phyloP scores from a whole-genome alignment of 2,797 vertebrate genomes.

The Mormyrus hasselquistii region DNA sequence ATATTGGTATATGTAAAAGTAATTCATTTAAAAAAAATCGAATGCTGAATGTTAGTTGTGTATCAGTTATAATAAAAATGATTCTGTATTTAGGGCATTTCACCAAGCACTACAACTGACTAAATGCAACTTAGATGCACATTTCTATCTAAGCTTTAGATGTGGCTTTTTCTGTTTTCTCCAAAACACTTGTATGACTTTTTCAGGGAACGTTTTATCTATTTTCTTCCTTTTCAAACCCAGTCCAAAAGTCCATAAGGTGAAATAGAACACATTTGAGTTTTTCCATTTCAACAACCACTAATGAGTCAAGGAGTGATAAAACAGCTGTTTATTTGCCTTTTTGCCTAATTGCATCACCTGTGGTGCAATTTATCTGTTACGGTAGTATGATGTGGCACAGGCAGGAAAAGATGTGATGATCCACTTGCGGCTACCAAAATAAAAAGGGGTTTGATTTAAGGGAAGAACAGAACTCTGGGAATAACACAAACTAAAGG shows the following conservation, averaged over 20 bases:
- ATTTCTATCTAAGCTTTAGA: not conserved
- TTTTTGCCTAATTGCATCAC: not conserved
- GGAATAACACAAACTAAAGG: not conserved
- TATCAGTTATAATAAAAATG: not conserved
- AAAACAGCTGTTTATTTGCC: not conserved
- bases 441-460: not conserved
- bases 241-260: not conserved
- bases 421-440: not conserved
- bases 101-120: not conserved
- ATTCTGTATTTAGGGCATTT: not conserved
- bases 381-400: no score
- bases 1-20: not conserved
- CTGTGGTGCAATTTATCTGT: no score
- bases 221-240: not conserved
- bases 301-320: not conserved
- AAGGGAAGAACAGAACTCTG: not conserved
- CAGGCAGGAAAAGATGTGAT: not conserved
- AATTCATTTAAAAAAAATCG: not conserved
- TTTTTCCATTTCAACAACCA: not conserved
- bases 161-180: not conserved
- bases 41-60: no score
- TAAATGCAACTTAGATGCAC: not conserved
- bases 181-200: not conserved
- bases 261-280: not conserved
- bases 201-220: not conserved